These are phyloP conservation scores for Brachirus orientalis DNA, from an alignment of 2,113 vertebrate genomes.

Conservation along the genomic window DNA sequence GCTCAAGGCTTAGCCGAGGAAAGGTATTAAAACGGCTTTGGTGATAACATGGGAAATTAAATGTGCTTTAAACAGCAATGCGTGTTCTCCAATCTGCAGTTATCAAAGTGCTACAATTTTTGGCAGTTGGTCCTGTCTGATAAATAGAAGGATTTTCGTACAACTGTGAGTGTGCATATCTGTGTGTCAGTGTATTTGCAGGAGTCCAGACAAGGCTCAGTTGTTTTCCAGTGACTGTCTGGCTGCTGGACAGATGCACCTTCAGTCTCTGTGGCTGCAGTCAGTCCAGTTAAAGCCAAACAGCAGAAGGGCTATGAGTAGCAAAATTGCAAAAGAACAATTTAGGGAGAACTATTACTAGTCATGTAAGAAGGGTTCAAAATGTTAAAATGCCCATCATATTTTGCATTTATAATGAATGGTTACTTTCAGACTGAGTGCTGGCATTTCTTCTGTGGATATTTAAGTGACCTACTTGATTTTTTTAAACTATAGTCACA, in stretches of 20 bases:
- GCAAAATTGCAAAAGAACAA: not conserved
- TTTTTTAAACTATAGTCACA: no score
- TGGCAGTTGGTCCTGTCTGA: slow-evolving; percentile 24
- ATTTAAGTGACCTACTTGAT: no score
- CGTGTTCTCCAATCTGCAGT: slow-evolving; percentile 52
- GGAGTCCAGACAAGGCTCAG: slow-evolving; percentile 21
- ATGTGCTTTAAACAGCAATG: slow-evolving; percentile 38
- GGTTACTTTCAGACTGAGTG: no score
- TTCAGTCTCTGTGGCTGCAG: slow-evolving; percentile 8
- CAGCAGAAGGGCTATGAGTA: not conserved
- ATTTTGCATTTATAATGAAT: no score
- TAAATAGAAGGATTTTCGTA: slow-evolving; percentile 20
- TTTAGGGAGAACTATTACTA: no score
- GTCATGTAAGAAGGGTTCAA: not conserved
- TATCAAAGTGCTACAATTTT: slow-evolving; percentile 45
- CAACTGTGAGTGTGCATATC: not conserved
- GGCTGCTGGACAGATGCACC: slow-evolving; percentile 26
- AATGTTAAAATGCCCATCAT: not conserved
- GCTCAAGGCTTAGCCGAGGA: slow-evolving; percentile 14
- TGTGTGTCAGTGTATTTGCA: slow-evolving; percentile 2
- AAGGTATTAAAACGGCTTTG: slow-evolving; percentile 45
- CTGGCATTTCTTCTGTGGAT: no score
- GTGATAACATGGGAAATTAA: slow-evolving; percentile 61
- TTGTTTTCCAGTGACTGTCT: slow-evolving; percentile 48
- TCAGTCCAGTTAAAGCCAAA: slow-evolving; percentile 8